Evolutionary conservation across 2,113 vertebrate genomes (phyloP).

Genomic region (Megalops atlanticus): DNA sequence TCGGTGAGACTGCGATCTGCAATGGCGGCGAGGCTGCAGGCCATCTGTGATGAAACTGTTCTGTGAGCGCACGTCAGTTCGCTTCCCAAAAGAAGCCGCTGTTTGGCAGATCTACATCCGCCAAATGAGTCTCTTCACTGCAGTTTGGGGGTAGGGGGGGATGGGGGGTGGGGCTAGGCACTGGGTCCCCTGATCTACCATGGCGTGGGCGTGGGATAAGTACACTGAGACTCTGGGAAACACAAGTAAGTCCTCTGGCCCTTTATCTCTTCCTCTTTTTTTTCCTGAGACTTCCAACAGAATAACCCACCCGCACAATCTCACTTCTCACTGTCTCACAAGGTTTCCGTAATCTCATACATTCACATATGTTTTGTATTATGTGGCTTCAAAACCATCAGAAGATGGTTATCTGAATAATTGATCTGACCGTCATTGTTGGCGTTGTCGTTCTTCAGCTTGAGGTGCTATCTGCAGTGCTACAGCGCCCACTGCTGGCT

Average conservation of each 20-base stretch:
- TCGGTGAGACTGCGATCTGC: not conserved
- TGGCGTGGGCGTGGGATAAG: not conserved
- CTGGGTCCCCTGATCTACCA: not conserved
- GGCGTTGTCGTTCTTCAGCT: not conserved
- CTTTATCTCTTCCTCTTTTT: not conserved
- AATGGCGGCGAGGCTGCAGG: not conserved
- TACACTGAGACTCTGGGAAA: not conserved
- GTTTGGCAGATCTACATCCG: not conserved
- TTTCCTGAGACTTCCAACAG: not conserved
- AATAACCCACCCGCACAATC: not conserved
- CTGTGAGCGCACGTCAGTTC: not conserved
- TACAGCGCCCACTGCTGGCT: constrained; percentile 23
- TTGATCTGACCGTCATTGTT: too few relatives aligned
- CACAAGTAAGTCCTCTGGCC: not conserved
- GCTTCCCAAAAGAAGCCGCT: not conserved
- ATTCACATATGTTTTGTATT: not conserved
- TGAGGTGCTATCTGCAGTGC: not conserved
- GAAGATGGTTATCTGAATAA: too few relatives aligned
- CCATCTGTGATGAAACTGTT: constrained; percentile 16
- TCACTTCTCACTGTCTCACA: not conserved
- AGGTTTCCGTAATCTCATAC: not conserved
- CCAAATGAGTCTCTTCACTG: not conserved
- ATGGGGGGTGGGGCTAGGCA: not conserved
- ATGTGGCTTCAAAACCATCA: too few relatives aligned
- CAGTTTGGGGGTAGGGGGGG: not conserved